phyloP scores from a whole-genome alignment of 2,113 vertebrate species.

The Chloropsis cyanopogon region DNA sequence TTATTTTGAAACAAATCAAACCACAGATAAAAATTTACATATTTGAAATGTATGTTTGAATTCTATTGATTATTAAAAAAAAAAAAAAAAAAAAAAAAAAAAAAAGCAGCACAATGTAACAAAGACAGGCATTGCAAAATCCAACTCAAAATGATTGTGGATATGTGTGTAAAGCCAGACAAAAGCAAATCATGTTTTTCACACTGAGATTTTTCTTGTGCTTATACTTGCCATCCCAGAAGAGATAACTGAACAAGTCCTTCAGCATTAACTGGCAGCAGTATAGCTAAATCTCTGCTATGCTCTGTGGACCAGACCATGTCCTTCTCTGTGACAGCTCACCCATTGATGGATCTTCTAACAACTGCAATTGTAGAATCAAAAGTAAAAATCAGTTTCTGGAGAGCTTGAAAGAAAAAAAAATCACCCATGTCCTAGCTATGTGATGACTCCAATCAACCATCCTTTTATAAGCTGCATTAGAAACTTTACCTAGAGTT shows the following conservation, averaged over 20 bases:
- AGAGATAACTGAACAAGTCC: neutral
- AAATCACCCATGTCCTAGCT: neutral
- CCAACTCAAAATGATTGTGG: neutral
- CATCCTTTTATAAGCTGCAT: neutral
- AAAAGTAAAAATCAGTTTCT: constrained; percentile 1
- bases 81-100: neutral
- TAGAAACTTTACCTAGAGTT: neutral
- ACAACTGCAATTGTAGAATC: neutral
- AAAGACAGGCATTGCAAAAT: neutral
- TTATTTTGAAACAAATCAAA: neutral
- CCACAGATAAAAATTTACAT: neutral
- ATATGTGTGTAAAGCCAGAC: neutral
- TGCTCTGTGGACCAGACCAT: neutral
- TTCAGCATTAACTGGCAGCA: neutral
- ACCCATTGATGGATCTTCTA: neutral
- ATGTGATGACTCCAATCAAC: neutral
- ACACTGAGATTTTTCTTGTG: neutral
- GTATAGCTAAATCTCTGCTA: neutral
- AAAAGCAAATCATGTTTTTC: neutral
- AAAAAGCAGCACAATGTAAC: rapidly evolving
- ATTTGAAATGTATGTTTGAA: neutral
- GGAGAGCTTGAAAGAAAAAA: neutral
- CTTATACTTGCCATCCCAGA: neutral
- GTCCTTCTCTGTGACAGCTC: neutral
- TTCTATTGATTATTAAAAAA: neutral